A percentile compares a stretch with the other conserved stretches of the same genome.
Evolutionary conservation across 2,113 vertebrate genomes (phyloP).

Genomic region (Shinisaurus crocodilurus): DNA sequence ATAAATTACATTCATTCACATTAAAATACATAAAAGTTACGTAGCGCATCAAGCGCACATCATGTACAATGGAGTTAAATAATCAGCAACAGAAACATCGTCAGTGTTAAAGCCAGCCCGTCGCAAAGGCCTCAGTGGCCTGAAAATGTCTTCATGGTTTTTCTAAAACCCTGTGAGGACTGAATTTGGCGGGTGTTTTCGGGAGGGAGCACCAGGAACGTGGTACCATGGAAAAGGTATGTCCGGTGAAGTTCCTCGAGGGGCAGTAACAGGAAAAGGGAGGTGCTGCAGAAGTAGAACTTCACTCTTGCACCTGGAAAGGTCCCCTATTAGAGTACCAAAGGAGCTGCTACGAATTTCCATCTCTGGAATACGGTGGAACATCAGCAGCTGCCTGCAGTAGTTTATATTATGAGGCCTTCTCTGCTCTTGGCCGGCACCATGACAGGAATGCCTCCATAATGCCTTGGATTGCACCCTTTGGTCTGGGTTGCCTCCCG

Average conservation of each 20-base stretch:
- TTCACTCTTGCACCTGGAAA: too few species aligned
- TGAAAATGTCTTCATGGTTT: background rate
- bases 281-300: background rate
- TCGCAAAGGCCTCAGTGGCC: background rate
- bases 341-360: background rate
- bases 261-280: too few species aligned
- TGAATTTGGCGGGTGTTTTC: background rate
- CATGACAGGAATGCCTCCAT: slow-evolving; percentile 2
- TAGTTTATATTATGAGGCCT: background rate
- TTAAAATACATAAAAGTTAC: background rate
- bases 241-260: background rate
- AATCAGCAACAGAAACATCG: background rate
- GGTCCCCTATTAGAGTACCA: background rate
- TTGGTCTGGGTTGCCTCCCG: background rate
- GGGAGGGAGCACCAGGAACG: background rate
- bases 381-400: rapidly evolving
- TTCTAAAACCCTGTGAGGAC: background rate
- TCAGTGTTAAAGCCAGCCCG: background rate
- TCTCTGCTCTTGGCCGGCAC: background rate
- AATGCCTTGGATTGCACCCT: background rate
- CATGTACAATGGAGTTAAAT: background rate
- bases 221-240: too few species aligned
- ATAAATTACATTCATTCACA: background rate
- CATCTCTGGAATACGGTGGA: too few species aligned
- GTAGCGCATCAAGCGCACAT: background rate